A percentile compares a stretch with the other conserved stretches of the same genome.
These are phyloP conservation scores for Netelia melanura DNA, from an alignment of 2,888 invertebrate genomes.

Conservation along the genomic window DNA sequence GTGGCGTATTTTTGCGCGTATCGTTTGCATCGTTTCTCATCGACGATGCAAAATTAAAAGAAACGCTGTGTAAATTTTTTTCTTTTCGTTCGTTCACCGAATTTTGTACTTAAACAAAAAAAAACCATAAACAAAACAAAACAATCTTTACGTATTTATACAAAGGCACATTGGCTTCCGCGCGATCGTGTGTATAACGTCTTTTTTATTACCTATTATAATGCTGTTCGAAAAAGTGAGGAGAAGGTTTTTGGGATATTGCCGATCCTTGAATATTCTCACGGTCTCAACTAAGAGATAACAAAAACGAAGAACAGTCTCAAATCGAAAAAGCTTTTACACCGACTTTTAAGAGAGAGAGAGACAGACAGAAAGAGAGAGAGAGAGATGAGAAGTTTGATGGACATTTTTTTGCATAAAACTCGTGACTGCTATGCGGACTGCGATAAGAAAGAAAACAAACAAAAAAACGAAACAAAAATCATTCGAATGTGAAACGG, in stretches of 20 bases:
- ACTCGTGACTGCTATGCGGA: slow-evolving; percentile 6
- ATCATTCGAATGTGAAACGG: slow-evolving; percentile 54
- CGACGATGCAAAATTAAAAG: slow-evolving; percentile 10
- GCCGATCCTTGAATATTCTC: not conserved
- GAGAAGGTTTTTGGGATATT: not conserved
- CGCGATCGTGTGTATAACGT: slow-evolving; percentile 49
- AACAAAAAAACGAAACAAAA: not conserved
- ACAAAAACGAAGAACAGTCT: not conserved
- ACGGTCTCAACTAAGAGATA: not conserved
- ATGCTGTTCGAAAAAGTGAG: not conserved
- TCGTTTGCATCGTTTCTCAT: slow-evolving; percentile 15
- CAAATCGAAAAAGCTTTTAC: slow-evolving; percentile 6
- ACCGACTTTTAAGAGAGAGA: not conserved
- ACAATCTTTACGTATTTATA: slow-evolving; percentile 45
- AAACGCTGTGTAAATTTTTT: slow-evolving; percentile 15
- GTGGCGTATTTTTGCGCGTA: slow-evolving; percentile 45
- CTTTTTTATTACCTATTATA: slow-evolving; percentile 53
- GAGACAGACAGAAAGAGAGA: not conserved
- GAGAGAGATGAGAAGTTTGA: not conserved
- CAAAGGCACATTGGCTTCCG: slow-evolving; percentile 48
- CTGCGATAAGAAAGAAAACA: not conserved
- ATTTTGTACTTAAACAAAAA: slow-evolving; percentile 57
- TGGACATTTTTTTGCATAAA: slow-evolving; percentile 11
- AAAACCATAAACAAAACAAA: not conserved
- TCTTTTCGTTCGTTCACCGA: slow-evolving; percentile 35